Base-by-base conservation (phyloP, 2,797 vertebrate genomes). In the Schizopygopsis malacanthus region DNA sequence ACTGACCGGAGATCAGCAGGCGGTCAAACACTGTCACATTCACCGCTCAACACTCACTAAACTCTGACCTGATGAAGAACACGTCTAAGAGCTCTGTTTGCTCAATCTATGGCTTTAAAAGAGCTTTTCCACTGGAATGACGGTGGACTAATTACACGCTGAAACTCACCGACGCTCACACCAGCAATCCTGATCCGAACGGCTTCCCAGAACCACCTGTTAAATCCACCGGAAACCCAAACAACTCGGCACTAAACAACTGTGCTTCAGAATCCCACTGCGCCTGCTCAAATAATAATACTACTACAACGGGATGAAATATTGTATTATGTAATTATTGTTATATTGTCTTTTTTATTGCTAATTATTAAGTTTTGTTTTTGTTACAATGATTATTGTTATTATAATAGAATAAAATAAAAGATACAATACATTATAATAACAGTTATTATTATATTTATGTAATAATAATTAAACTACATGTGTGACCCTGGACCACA, bases 221-320 rank as follows among this genome's bases (percentile, higher is more conserved):
- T 15, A 2, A n/a, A 72, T 25, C 18, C n/a, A 72, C n/a, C 9
- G 12, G 6, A 45, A 47, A 25, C 41, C 13, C 41, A 45, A 0
- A 45, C 20, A 22, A 22, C 22, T n/a, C 22, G 9, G 0, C 20
- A 45, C 22, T 25, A 72, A n/a, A 45, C 1, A 1, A 72, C 22
- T 28, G n/a, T 15, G 92, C 93, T 94, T 92, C 88, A 90, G 7
- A 61, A 61, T n/a, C 4, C 22, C 56, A 10, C 54, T 22, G 54
- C 22, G 0, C 90, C 90, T 91, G 93, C 84, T 67, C 81, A 20
- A 70, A 87, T 93, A 90, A 94, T 92, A 95, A 94, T 4, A 59
- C 10, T 9, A 50, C 50, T 50, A 16, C 16, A 50, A 50, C 6
- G 16, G 47, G 47, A 50, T 50, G 2, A 54, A 54, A 52, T 52